A percentile compares a stretch with the other conserved stretches of the same genome.
phyloP scores from a whole-genome alignment of 2,888 invertebrate genomes.

The Tetramorium bicarinatum region DNA sequence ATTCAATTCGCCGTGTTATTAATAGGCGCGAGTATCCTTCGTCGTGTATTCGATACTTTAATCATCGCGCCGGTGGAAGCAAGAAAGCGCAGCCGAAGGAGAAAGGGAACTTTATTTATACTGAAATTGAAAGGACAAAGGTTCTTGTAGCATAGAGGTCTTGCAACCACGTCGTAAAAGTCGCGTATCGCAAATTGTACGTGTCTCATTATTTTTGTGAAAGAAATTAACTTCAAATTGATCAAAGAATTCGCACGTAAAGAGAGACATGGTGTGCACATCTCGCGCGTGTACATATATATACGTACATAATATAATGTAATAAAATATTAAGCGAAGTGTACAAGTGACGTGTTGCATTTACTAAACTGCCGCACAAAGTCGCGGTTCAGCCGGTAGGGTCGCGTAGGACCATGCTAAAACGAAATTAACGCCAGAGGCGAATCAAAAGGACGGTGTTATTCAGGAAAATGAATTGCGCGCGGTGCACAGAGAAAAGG shows the following conservation, averaged over 20 bases:
- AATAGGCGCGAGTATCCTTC: constrained; percentile 42
- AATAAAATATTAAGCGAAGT: constrained; percentile 42
- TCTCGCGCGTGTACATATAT: constrained; percentile 3
- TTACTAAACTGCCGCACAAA: constrained; percentile 34
- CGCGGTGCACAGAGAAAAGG: constrained; percentile 44
- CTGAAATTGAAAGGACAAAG: not conserved
- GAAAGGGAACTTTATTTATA: not conserved
- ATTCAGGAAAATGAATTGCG: constrained; percentile 51
- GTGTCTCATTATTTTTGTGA: not conserved
- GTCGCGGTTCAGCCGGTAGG: constrained; percentile 6
- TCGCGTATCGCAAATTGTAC: constrained; percentile 6
- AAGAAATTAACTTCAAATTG: constrained; percentile 34
- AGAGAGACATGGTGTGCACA: not conserved
- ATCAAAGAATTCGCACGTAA: constrained; percentile 27
- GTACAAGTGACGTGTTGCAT: constrained; percentile 46
- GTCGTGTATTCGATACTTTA: constrained; percentile 28
- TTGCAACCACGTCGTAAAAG: not conserved
- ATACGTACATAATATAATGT: constrained; percentile 27
- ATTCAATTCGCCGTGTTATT: constrained; percentile 63
- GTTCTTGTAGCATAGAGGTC: not conserved
- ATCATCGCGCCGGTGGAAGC: constrained; percentile 14
- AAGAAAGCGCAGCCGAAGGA: constrained; percentile 6
- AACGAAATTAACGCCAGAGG: constrained; percentile 55
- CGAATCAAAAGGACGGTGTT: constrained; percentile 47
- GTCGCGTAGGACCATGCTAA: constrained; percentile 20